phyloP scores from a whole-genome alignment of 2,888 invertebrate species.

The Sinelater perroti region DNA sequence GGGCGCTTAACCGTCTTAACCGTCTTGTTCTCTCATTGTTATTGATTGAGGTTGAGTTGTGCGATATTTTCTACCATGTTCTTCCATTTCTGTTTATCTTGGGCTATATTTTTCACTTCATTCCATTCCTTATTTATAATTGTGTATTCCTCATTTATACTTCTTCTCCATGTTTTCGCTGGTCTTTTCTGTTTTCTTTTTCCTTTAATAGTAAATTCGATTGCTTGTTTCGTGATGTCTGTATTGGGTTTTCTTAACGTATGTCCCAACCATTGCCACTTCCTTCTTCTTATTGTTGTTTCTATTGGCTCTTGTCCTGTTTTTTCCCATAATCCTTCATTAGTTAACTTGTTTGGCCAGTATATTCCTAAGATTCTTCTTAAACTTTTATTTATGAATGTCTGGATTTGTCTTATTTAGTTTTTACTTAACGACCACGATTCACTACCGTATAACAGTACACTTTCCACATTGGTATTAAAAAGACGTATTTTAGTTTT shows the following conservation, averaged over 20 bases:
- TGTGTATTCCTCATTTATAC: too few species aligned
- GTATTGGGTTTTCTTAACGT: neutral
- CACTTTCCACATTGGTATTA: neutral
- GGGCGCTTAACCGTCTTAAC: too few species aligned
- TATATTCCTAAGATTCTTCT: neutral
- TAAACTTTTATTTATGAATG: neutral
- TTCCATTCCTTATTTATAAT: too few species aligned
- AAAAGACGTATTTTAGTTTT: neutral
- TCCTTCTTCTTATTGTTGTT: neutral
- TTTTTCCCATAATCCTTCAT: neutral
- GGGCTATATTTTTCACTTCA: neutral
- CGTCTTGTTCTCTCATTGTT: too few species aligned
- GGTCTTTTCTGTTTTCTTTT: neutral
- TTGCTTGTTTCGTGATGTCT: neutral
- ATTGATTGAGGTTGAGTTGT: too few species aligned
- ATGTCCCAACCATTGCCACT: slow-evolving; percentile 1
- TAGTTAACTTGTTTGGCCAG: neutral
- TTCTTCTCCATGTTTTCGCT: neutral
- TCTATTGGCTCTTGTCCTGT: neutral
- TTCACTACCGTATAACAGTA: neutral
- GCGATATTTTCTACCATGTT: neutral
- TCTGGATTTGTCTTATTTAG: neutral
- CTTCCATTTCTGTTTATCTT: neutral
- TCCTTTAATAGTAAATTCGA: neutral
- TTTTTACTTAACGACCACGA: neutral